A percentile compares a stretch with the other conserved stretches of the same genome.
Conservation (phyloP, 1,140 invertebrate species). For the Aculops lycopersici region DNA sequence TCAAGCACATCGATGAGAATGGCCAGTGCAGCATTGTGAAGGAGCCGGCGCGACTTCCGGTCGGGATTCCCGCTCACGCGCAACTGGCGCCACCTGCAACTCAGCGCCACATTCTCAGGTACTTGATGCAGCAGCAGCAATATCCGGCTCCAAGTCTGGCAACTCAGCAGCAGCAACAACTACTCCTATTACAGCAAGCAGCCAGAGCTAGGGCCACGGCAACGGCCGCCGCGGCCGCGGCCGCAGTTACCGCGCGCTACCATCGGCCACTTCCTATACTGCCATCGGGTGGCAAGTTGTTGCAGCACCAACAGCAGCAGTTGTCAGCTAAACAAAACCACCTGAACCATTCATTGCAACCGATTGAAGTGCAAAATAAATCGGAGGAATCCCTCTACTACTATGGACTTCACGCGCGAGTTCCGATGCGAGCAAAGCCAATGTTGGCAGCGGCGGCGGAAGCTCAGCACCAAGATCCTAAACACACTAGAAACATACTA, state of each 20-base stretch:
- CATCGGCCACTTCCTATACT: neutral
- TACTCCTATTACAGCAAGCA: no score
- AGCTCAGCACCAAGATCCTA: no score
- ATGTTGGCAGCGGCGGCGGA: neutral
- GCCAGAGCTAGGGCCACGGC: no score
- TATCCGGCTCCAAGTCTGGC: no score
- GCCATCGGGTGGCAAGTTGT: neutral
- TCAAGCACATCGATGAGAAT: no score
- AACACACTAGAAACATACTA: no score
- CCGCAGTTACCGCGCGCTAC: neutral
- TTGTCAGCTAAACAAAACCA: no score
- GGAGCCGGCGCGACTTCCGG: neutral
- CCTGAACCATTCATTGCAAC: no score
- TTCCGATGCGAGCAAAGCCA: neutral
- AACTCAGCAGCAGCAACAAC: no score
- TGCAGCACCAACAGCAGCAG: no score
- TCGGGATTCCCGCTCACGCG: neutral
- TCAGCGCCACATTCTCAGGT: neutral
- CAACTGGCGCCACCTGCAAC: neutral
- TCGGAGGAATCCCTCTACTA: neutral
- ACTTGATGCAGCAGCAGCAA: no score
- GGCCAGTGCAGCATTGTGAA: neutral
- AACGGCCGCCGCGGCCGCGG: no score
- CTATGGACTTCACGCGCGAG: neutral
- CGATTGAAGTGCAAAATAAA: neutral